These are phyloP conservation scores for Dinocampus coccinellae DNA, from an alignment of 2,888 invertebrate species.

Conservation along the genomic window DNA sequence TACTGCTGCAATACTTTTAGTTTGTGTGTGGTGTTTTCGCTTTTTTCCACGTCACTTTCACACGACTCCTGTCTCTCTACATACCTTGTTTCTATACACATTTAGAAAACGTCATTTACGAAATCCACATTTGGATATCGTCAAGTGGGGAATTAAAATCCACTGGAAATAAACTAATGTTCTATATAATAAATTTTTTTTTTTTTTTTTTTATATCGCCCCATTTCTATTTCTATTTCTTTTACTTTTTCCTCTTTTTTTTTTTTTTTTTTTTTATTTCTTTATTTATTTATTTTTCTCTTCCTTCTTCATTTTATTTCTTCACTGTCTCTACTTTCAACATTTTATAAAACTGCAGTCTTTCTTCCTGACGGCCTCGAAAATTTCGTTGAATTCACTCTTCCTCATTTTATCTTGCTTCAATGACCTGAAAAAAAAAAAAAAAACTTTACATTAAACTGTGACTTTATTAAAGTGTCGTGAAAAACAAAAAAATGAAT, in stretches of 20 bases:
- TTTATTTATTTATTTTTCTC: conserved; percentile 21
- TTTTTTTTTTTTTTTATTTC: conserved; percentile 24
- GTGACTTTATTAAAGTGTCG: background rate
- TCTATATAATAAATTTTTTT: conserved; percentile 24
- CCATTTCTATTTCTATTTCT: no score
- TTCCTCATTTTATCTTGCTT: conserved; percentile 56
- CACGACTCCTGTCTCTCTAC: conserved; percentile 5
- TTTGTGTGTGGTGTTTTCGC: conserved; percentile 10
- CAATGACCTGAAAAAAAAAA: conserved; percentile 46
- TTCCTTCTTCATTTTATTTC: conserved; percentile 34
- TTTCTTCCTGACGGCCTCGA: conserved; percentile 62
- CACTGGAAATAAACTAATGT: conserved; percentile 12
- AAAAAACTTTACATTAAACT: conserved; percentile 16
- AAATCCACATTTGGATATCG: conserved; percentile 27
- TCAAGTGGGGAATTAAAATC: conserved; percentile 8
- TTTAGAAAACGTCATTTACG: conserved; percentile 22
- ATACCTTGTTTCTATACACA: conserved; percentile 8
- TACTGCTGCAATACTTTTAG: conserved; percentile 20
- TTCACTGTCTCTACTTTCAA: conserved; percentile 25
- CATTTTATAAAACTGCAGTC: conserved; percentile 61
- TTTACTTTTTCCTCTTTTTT: conserved; percentile 12
- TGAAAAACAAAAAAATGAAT: conserved; percentile 17
- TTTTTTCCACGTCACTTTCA: conserved; percentile 25
- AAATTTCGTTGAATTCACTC: conserved; percentile 61
- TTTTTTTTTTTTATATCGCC: conserved; percentile 16